phyloP scores from a whole-genome alignment of 2,888 invertebrate genomes.

The Piscicola geometra region DNA sequence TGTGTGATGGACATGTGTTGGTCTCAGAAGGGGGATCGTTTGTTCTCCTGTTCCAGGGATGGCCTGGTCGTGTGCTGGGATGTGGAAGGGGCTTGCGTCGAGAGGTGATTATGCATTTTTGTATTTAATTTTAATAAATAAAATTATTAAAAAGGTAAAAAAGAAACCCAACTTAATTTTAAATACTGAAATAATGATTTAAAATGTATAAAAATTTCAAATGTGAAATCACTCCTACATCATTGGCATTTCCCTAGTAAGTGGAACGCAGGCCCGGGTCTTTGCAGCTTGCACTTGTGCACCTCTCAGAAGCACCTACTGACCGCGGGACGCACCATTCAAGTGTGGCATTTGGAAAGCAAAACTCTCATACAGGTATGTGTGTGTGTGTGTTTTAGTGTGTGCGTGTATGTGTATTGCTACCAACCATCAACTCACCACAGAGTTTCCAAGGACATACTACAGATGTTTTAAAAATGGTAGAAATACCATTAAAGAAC shows the following conservation, averaged over 20 bases:
- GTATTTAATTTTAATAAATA: background rate
- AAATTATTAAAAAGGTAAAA: too few species aligned
- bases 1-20: slow-evolving; percentile 63
- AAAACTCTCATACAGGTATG: slow-evolving; percentile 61
- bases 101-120: slow-evolving; percentile 33
- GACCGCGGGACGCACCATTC: slow-evolving; percentile 58
- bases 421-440: slow-evolving; percentile 33
- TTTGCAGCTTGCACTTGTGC: slow-evolving; percentile 62
- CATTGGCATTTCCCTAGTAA: slow-evolving; percentile 62
- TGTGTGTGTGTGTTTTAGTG: background rate
- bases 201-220: too few species aligned
- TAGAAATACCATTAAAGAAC: slow-evolving; percentile 42
- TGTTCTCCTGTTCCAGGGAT: slow-evolving; percentile 64
- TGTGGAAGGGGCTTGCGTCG: slow-evolving; percentile 34
- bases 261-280: slow-evolving; percentile 65
- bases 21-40: slow-evolving; percentile 56
- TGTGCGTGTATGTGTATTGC: background rate
- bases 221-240: too few species aligned
- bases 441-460: slow-evolving; percentile 54
- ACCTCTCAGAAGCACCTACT: slow-evolving; percentile 57
- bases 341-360: slow-evolving; percentile 64
- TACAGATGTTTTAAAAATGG: slow-evolving; percentile 50
- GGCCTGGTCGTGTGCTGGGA: slow-evolving; percentile 56
- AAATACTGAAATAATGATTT: too few species aligned
- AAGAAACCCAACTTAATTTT: too few species aligned